Evolutionary conservation across 2,113 vertebrate species (phyloP), one percentile per base, ranked within the genome.

Genomic region (Suricata suricatta): DNA sequence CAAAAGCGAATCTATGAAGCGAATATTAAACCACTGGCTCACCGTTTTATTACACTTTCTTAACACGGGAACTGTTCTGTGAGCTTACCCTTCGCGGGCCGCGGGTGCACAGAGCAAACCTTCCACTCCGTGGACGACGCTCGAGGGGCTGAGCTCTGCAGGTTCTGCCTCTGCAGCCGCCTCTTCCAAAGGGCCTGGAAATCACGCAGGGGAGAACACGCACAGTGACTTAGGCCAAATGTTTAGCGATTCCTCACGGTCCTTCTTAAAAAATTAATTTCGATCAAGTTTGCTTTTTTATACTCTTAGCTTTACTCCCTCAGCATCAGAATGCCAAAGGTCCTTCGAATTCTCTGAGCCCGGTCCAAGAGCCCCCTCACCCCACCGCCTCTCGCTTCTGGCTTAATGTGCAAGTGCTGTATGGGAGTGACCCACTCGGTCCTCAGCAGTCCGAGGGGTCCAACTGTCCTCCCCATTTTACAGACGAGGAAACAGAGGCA

Each of bases 41-140:
- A 60, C 7, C 63, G 16, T 66, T 85, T 82, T 35, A 77, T 38
- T 85, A 47, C 41, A 33, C 38, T 66, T 57, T 15, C 57, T 76
- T 27, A 71, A 35, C 35, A 90, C 44, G 31, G 33, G 35, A 50
- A 83, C 8, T 50, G 64, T 64, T 64, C 33, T 38, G 79, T n/a
- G 69, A 86, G 98, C 97, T 98, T 97, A 98, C 99, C 98, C 47
- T 96, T 98, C 97, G 50, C 9, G 41, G 66, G 50, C 31, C 38
- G 93, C 89, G 74, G 97, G 52, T 41, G n/a, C 50, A 90, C 23
- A 69, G 72, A 82, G 0, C 88, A 92, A 79, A 93, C 90, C 21
- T 83, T 97, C 97, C 94, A 41, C 52, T 94, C 95, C 96, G 90
- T 98, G 83, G 57, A 95, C 3, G 12, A 84, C 33, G 41, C 54